Conservation (phyloP, 2,113 vertebrate species). For the Notechis scutatus region DNA sequence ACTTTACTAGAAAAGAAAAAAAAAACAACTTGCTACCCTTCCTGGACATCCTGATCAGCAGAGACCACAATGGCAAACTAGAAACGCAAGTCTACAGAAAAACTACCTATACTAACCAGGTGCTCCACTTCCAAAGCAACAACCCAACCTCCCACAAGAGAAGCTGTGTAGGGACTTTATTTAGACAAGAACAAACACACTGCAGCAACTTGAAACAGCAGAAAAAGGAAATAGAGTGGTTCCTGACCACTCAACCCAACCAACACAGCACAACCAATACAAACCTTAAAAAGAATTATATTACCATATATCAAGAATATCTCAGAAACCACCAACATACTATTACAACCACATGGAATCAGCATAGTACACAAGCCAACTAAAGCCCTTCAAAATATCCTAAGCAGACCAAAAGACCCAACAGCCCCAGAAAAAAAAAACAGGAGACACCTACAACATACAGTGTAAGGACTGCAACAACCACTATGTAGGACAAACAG, state of each 20-base stretch:
- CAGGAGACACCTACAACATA: background rate
- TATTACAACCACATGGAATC: background rate
- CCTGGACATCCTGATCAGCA: background rate
- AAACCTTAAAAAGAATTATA: background rate
- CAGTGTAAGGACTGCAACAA: background rate
- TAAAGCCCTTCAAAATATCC: background rate
- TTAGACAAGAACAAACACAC: background rate
- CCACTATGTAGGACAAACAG: background rate
- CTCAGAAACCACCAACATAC: background rate
- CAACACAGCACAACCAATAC: background rate
- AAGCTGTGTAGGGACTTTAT: background rate
- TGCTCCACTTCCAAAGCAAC: background rate
- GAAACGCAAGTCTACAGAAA: background rate
- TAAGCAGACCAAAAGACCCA: background rate
- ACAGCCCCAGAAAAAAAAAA: background rate
- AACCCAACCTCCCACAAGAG: background rate
- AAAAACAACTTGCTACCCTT: background rate
- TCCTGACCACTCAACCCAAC: background rate
- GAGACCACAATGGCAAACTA: background rate
- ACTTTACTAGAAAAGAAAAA: background rate
- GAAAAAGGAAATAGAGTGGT: background rate
- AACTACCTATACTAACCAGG: background rate
- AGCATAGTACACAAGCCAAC: background rate
- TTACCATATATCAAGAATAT: background rate
- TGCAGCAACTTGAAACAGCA: background rate